A percentile compares a stretch with the other conserved stretches of the same genome.
These are phyloP conservation scores for Catharus bicknelli DNA, from an alignment of 2,113 vertebrate species.

Conservation along the genomic window DNA sequence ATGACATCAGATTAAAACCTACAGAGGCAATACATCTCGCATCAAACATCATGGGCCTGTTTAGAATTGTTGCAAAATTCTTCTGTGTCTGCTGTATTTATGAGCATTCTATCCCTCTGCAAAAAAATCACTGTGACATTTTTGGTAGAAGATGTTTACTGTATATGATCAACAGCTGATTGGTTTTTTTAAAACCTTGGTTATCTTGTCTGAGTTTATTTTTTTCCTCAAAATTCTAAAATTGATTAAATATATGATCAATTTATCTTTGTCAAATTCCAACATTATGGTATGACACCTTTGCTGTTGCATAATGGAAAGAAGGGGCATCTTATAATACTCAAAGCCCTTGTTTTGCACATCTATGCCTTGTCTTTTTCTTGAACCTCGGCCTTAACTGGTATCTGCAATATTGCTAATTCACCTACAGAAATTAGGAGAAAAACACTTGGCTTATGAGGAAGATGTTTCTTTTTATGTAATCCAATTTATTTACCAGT, in stretches of 20 bases:
- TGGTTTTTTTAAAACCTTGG: background rate
- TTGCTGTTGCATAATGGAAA: background rate
- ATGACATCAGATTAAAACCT: slow-evolving; percentile 12
- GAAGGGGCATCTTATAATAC: background rate
- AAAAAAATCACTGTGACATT: slow-evolving; percentile 18
- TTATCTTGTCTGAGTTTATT: background rate
- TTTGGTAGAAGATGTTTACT: background rate
- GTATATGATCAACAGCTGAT: background rate
- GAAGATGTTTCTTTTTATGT: background rate
- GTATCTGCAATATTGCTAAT: background rate
- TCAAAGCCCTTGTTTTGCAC: background rate
- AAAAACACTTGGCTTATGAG: background rate
- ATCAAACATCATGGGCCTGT: background rate
- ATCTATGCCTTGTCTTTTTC: background rate
- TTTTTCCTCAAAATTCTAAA: background rate
- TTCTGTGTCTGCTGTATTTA: background rate
- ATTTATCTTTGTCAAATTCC: slow-evolving; percentile 11
- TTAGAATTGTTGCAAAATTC: background rate
- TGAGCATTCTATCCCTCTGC: background rate
- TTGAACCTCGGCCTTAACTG: background rate
- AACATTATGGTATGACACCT: background rate
- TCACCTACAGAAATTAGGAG: background rate
- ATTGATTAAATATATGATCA: background rate
- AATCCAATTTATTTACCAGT: background rate
- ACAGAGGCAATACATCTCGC: background rate